Percentiles rank a stretch among this genome's conserved stretches.
Conservation (phyloP, 2,113 vertebrate genomes). For the Centropus unirufus region DNA sequence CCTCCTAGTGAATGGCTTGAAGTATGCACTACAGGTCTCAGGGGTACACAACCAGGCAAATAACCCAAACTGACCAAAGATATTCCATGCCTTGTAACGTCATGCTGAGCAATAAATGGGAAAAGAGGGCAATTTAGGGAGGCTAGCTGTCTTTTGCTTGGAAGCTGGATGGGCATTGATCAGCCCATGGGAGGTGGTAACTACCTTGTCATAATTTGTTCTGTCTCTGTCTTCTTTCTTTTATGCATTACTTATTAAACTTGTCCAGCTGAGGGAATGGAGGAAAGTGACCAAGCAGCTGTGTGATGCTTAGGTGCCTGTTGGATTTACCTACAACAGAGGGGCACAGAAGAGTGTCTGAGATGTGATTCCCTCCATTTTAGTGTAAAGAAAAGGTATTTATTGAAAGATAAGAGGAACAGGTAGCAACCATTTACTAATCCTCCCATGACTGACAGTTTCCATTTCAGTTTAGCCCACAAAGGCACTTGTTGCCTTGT, state of each 20-base stretch:
- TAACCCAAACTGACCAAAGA: not conserved
- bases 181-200: rapidly evolving
- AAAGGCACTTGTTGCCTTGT: not conserved
- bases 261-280: too few species aligned
- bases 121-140: not conserved
- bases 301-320: not conserved
- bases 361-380: not conserved
- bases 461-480: not conserved
- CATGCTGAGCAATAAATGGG: not conserved
- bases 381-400: not conserved
- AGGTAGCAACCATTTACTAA: not conserved
- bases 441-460: not conserved
- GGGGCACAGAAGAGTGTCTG: rapidly evolving
- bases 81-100: not conserved
- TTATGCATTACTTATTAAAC: too few species aligned
- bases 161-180: not conserved
- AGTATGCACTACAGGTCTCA: rapidly evolving
- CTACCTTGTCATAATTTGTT: not conserved
- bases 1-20: rapidly evolving
- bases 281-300: rapidly evolving
- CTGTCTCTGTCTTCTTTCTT: not conserved
- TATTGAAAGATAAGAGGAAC: not conserved
- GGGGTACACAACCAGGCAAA: not conserved
- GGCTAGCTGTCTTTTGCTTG: not conserved
- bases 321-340: rapidly evolving